Evolutionary conservation across 2,888 invertebrate genomes (phyloP).

Genomic region (Agonopterix arenella): DNA sequence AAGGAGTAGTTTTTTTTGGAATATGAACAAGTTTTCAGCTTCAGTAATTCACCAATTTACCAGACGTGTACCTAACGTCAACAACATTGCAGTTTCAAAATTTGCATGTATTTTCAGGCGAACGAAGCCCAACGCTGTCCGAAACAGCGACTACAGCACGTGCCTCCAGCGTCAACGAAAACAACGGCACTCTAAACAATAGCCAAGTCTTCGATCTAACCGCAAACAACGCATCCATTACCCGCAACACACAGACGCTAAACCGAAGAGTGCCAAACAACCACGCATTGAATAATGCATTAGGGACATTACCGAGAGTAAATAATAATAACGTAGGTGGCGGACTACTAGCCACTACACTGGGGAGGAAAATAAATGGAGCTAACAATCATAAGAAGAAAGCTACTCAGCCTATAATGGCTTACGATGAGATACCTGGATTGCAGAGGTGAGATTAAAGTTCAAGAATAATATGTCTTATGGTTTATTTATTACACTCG

Average conservation of each 20-base stretch:
- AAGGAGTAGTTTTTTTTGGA: too few species aligned
- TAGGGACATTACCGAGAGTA: conserved; percentile 64
- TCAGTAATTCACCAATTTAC: too few species aligned
- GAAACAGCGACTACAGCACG: conserved; percentile 90
- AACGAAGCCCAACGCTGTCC: conserved; percentile 88
- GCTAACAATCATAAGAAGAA: conserved; percentile 73
- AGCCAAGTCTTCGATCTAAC: conserved; percentile 39
- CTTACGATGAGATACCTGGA: conserved; percentile 78
- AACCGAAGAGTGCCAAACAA: conserved; percentile 52
- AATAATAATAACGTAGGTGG: conserved; percentile 50
- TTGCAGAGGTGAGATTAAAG: conserved; percentile 47
- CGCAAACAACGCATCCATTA: conserved; percentile 44
- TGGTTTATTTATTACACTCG: too few species aligned
- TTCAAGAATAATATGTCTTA: too few species aligned
- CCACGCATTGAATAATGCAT: conserved; percentile 61
- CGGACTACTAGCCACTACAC: conserved; percentile 52
- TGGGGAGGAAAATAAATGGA: conserved; percentile 71
- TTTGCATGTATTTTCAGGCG: conserved; percentile 61
- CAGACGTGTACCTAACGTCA: too few species aligned
- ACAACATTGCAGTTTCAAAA: background rate
- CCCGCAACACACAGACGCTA: conserved; percentile 61
- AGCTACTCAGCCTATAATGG: conserved; percentile 69
- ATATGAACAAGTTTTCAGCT: too few species aligned
- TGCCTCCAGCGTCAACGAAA: conserved; percentile 81
- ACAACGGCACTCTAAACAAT: conserved; percentile 54